Conservation (phyloP, 1,140 invertebrate genomes). For the Ceratina australensis region DNA sequence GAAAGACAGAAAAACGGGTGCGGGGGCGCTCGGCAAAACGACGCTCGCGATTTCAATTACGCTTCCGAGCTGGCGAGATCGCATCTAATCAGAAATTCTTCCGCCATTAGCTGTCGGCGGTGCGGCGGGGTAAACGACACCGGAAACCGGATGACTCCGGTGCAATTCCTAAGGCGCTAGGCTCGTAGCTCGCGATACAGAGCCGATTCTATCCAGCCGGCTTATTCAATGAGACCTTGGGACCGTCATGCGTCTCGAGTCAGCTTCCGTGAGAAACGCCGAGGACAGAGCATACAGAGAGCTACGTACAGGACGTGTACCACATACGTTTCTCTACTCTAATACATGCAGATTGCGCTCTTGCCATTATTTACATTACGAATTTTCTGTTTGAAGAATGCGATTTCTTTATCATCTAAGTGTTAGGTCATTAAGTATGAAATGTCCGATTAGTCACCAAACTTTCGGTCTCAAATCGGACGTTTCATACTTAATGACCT, state of each 20-base stretch:
- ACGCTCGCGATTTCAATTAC: slow-evolving; percentile 34
- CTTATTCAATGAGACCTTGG: slow-evolving; percentile 66
- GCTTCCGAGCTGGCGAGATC: slow-evolving; percentile 24
- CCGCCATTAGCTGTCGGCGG: slow-evolving; percentile 47
- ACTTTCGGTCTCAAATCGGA: too few relatives aligned
- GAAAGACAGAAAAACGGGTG: neutral
- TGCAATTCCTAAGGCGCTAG: slow-evolving; percentile 51
- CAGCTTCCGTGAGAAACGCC: slow-evolving; percentile 74
- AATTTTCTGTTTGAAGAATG: neutral
- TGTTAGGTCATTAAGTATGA: too few relatives aligned
- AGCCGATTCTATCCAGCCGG: slow-evolving; percentile 40
- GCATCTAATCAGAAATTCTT: slow-evolving; percentile 48
- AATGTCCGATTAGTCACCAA: too few relatives aligned
- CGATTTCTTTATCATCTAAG: too few relatives aligned
- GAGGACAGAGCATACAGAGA: slow-evolving; percentile 58
- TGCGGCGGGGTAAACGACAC: slow-evolving; percentile 51
- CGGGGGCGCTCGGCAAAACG: neutral
- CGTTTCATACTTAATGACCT: too few relatives aligned
- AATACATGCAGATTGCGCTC: slow-evolving; percentile 77
- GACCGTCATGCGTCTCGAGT: slow-evolving; percentile 65
- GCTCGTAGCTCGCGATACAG: slow-evolving; percentile 27
- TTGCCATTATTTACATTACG: slow-evolving; percentile 67
- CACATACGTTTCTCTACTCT: slow-evolving; percentile 49
- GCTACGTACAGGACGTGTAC: slow-evolving; percentile 1
- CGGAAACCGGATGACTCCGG: slow-evolving; percentile 59